Evolutionary conservation across 2,888 invertebrate species (phyloP), one percentile per base, ranked within the genome.

Genomic region (Lacanobia wlatinum): DNA sequence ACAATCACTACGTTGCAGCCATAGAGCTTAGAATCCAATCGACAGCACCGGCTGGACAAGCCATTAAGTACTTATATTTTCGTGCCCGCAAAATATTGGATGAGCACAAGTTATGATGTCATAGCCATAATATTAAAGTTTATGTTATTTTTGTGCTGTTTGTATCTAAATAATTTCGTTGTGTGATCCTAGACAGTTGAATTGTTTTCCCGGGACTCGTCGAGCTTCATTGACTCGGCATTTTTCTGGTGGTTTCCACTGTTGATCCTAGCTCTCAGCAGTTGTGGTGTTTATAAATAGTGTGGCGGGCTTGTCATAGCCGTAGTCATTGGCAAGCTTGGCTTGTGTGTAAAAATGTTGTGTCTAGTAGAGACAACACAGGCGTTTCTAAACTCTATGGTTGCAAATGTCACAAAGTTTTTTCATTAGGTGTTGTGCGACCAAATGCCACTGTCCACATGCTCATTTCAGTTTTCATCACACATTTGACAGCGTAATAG

Each of bases 361-460:
- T 1, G 50, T 50, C 50, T n/a, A n/a, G 50, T 7, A n/a, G 23
- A 14, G 53, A 12, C 2, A n/a, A 14, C 12, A 4, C 5, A 6
- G 52, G 10, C 12, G 1, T 52, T 16, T 53, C 58, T 5, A 12
- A 21, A 3, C 6, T 40, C 59, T 59, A 4, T 63, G 59, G 34
- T 61, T 60, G 46, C 53, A 63, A 53, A 58, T 48, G 61, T 74
- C 70, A 70, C 66, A 71, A 87, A 87, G 83, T 86, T 86, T 87
- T 87, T 87, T 87, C 86, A 87, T 87, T 87, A 86, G 74, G 76
- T 74, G 56, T 23, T 64, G 48, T 69, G 63, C 75, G 10, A 69
- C 74, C 71, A 76, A 70, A 83, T 71, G 64, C 18, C 34, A 65
- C 16, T 64, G 38, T 38, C 6, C 23, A 52, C 40, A 56, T 34